Evolutionary conservation across 2,113 vertebrate species (phyloP).

Genomic region (Trematomus loennbergii): DNA sequence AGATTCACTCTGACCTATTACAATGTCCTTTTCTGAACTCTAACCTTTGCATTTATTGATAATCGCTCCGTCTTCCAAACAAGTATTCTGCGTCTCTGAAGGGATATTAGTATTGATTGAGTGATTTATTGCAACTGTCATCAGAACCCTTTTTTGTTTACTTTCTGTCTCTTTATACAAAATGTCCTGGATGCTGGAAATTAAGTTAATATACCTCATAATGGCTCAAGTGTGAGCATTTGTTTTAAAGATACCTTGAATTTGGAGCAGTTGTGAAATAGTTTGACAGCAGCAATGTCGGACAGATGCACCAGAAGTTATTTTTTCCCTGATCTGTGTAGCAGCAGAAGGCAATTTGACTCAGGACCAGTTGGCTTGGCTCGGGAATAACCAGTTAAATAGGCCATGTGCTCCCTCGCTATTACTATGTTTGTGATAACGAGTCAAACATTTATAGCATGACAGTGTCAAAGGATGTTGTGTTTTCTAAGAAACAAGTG

Average conservation of each 20-base stretch:
- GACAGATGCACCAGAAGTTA: slow-evolving; percentile 26
- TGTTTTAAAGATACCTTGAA: neutral
- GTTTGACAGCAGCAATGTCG: slow-evolving; percentile 6
- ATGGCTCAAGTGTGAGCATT: neutral
- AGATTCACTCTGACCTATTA: neutral
- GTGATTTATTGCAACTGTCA: slow-evolving; percentile 4
- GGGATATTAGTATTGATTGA: slow-evolving; percentile 18
- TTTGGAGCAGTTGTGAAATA: neutral
- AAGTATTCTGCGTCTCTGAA: slow-evolving; percentile 2
- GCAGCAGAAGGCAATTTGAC: slow-evolving; percentile 60
- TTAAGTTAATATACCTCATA: neutral
- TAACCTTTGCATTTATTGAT: slow-evolving; percentile 26
- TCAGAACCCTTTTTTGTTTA: neutral
- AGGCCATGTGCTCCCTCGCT: slow-evolving; percentile 69
- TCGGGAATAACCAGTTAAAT: slow-evolving; percentile 65
- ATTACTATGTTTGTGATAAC: slow-evolving; percentile 64
- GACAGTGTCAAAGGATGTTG: neutral
- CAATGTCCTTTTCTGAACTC: neutral
- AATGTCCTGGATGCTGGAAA: too few species aligned
- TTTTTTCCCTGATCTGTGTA: slow-evolving; percentile 46
- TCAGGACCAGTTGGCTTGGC: slow-evolving; percentile 68
- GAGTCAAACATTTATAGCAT: slow-evolving; percentile 48
- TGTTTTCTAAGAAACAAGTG: neutral
- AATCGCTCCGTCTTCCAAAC: slow-evolving; percentile 36
- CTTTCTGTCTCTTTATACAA: too few species aligned